Evolutionary conservation across 23 tunicate genomes (phyloP).

Genomic region (Ciona savignyi): DNA sequence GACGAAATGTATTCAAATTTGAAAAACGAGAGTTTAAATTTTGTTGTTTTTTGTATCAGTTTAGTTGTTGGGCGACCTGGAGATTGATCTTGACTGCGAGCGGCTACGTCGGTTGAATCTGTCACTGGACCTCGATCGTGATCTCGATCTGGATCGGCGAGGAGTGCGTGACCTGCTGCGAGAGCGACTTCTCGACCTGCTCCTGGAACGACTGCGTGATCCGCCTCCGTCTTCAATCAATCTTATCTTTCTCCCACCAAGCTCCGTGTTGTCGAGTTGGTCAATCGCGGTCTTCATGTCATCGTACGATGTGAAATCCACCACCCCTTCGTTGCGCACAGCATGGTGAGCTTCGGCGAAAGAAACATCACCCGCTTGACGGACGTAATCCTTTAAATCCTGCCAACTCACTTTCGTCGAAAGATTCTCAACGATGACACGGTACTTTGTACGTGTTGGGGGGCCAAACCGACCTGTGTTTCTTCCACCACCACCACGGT

Average conservation of each 20-base stretch:
- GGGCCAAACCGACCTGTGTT: conserved; percentile 33
- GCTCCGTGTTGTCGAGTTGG: conserved; percentile 65
- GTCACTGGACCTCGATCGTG: not conserved
- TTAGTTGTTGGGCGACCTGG: not conserved
- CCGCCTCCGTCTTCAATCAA: conserved; percentile 52
- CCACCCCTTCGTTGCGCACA: conserved; percentile 33
- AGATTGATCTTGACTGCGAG: conserved; percentile 6
- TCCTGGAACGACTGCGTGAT: conserved; percentile 27
- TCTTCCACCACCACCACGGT: conserved; percentile 46
- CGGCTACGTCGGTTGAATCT: conserved; percentile 24
- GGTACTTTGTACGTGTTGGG: conserved; percentile 50
- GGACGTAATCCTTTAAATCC: conserved; percentile 73
- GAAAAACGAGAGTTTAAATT: not conserved
- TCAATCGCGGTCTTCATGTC: conserved; percentile 69
- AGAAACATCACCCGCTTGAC: conserved; percentile 63
- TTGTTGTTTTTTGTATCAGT: not conserved
- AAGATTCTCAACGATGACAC: conserved; percentile 60
- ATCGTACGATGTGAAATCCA: conserved; percentile 43
- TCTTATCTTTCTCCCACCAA: conserved; percentile 59
- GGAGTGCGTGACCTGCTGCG: conserved; percentile 16
- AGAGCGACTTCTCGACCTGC: conserved; percentile 45
- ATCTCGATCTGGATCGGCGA: conserved; percentile 11
- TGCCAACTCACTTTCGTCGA: conserved; percentile 72
- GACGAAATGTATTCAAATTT: not conserved
- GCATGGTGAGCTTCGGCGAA: conserved; percentile 75